Evolutionary conservation across 2,113 vertebrate genomes (phyloP), one percentile per base, ranked within the genome.

Genomic region (Lasiurus cinereus): DNA sequence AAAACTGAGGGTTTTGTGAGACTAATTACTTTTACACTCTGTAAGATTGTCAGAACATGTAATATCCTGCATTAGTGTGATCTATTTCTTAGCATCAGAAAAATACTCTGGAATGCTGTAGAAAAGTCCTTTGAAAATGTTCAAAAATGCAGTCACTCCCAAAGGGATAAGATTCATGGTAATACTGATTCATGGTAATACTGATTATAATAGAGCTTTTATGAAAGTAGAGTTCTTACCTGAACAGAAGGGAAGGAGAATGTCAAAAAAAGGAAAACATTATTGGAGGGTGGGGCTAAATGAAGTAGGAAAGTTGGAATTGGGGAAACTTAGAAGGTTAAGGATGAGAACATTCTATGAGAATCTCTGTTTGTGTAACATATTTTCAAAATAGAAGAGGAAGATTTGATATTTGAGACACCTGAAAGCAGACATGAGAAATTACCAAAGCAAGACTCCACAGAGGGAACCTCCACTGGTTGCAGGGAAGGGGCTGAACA

Each of bases 51-150:
- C 70, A 89, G 79, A 83, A 48, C 43, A 70, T 56, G 27, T 31
- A 74, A 39, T 77, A 69, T 24, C 76, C 36, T 56, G 15, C 9
- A 21, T 80, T 33, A 72, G 19, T 77, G 31, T 27, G 52, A 54
- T 77, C 69, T 83, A 72, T 82, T 43, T 70, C 43, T 91, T 66
- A 77, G 62, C 83, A 94, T 73, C 18, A 66, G 82, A 88, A 94
- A 96, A 24, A 84, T 29, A 59, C 19, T 33, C 0, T 39, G 33
- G 80, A 76, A 77, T 91, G 56, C 46, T 93, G 7, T 24, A 54
- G 69, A 43, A 82, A 86, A 94, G 24, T 92, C 64, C 62, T 94
- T 79, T 85, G 72, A 78, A 64, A 94, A 89, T 67, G 82, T 76
- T 62, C 0, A 94, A 70, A 87, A 95, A 90, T 78, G 27, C 46